Evolutionary conservation across 2,888 invertebrate species (phyloP).

Genomic region (Stratiomys singularior): DNA sequence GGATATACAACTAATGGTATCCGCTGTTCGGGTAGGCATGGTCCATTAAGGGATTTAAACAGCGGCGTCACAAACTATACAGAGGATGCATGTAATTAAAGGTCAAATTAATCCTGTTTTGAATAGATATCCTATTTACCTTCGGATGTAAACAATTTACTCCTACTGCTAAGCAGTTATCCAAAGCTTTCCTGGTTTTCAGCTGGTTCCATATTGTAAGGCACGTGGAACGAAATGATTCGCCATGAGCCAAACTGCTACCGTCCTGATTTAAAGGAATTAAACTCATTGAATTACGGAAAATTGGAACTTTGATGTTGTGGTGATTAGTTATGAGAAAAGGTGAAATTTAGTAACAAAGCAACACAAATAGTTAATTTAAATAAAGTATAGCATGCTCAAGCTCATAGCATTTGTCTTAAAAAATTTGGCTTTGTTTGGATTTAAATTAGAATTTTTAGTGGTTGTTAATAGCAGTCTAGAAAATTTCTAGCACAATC

Average conservation of each 20-base stretch:
- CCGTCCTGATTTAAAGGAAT: constrained; percentile 67
- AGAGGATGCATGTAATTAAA: background rate
- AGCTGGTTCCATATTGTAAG: constrained; percentile 73
- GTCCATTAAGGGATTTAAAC: constrained; percentile 69
- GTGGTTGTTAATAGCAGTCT: too few species aligned
- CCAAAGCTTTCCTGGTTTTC: constrained; percentile 71
- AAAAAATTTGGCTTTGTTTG: too few species aligned
- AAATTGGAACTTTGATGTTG: background rate
- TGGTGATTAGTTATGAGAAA: constrained; percentile 15
- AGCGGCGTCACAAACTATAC: constrained; percentile 70
- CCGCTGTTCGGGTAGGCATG: constrained; percentile 60
- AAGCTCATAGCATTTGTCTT: background rate
- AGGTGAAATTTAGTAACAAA: constrained; percentile 14
- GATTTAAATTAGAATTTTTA: too few species aligned
- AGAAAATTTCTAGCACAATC: too few species aligned
- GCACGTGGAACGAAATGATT: constrained; percentile 79
- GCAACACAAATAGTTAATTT: background rate
- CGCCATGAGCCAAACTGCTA: constrained; percentile 77
- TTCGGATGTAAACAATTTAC: constrained; percentile 85
- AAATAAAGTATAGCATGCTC: too few species aligned
- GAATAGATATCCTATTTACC: constrained; percentile 50
- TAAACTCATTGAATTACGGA: background rate
- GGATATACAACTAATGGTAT: constrained; percentile 90
- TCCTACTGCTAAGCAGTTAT: constrained; percentile 83
- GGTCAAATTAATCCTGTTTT: background rate